Evolutionary conservation across 2,797 vertebrate species (phyloP).

Genomic region (Zalophus californianus): DNA sequence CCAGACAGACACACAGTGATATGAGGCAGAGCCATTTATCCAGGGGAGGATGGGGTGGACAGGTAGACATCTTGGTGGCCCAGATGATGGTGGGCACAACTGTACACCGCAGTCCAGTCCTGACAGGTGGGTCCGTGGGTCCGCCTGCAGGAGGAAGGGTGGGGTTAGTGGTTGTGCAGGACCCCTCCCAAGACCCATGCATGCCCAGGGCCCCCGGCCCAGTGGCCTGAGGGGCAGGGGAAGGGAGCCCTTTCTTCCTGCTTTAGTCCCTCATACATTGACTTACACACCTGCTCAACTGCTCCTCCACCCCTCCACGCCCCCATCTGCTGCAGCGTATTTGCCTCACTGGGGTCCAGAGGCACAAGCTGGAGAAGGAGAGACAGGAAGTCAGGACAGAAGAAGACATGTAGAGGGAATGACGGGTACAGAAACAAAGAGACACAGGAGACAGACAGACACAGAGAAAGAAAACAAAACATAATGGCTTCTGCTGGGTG

Average conservation of each 20-base stretch:
- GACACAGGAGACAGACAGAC: not conserved
- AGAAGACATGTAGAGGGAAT: no score
- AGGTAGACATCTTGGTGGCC: not conserved
- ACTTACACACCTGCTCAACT: not conserved
- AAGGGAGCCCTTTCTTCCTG: not conserved
- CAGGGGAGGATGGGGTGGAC: not conserved
- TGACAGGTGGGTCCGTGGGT: not conserved
- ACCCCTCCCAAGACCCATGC: not conserved
- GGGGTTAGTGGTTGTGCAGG: not conserved
- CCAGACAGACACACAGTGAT: conserved; percentile 15
- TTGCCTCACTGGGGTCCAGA: not conserved
- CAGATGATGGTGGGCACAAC: not conserved
- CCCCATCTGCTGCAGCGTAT: not conserved
- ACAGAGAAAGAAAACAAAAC: not conserved
- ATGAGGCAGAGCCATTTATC: conserved; percentile 68
- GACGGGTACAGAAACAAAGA: not conserved
- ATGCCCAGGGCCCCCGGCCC: no score
- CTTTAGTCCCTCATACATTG: not conserved
- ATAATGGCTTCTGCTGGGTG: not conserved
- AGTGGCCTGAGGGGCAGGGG: rapidly evolving
- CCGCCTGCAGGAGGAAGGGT: conserved; percentile 49
- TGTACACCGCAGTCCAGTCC: not conserved
- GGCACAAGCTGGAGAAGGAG: not conserved
- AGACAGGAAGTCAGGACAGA: not conserved
- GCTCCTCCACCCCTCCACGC: rapidly evolving